Base-by-base conservation (phyloP, 2,113 vertebrate genomes). In the Mionectes macconnelli region DNA sequence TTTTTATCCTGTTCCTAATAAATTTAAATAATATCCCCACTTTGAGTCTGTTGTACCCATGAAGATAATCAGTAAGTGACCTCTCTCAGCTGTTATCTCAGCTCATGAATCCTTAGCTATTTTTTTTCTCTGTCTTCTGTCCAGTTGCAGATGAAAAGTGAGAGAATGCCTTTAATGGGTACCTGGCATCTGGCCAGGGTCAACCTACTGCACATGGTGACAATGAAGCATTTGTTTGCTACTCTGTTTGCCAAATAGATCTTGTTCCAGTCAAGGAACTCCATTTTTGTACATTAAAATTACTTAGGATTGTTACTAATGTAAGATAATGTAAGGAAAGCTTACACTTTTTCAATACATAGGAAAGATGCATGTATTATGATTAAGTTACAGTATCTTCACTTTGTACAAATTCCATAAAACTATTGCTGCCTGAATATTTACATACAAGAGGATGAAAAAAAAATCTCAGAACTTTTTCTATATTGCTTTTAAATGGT, bases 211-310 rank as follows among this genome's bases (percentile, higher is more conserved):
- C 39, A 94, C 62, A 18, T 57, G 68, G 20, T 91, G 56, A 75
- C 1, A 4, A 57, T 22, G 23, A 84, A 80, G 24, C 80, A 80
- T 84, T 87, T 87, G 80, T 72, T 64, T 80, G n/a, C 49, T 86
- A 31, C 40, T 64, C 18, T 89, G 22, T 77, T 94, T 94, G 35
- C 76, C 68, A 64, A 78, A 94, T 40, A 87, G 53, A 55, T 69
- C 33, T 49, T 89, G 52, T 82, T 94, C 35, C 23, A 55, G 53
- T 23, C 73, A 93, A 90, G 39, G n/a, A 93, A 93, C 40, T 83
- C 49, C 90, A 64, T 94, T 95, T 93, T 89, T 76, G 56, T 92
- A 75, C 67, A 73, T 92, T 93, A 55, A 22, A 87, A 93, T 86
- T 93, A 87, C 68, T 92, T 75, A 66, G 14, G 45, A 47, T 89